These are phyloP conservation scores for Cataglyphis hispanica DNA, from an alignment of 1,140 invertebrate species.

Conservation along the genomic window DNA sequence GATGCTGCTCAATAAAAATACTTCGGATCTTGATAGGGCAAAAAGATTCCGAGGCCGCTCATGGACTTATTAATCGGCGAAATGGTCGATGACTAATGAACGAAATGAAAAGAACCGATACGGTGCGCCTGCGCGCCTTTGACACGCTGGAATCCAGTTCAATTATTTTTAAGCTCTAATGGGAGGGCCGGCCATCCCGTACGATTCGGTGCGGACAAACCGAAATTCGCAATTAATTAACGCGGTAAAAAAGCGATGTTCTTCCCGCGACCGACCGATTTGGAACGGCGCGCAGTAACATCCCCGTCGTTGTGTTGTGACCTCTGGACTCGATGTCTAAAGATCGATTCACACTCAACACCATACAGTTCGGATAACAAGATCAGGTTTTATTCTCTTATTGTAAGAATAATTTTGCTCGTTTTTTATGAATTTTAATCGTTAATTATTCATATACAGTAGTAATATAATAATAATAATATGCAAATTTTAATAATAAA, in stretches of 20 bases:
- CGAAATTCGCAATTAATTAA: slow-evolving; percentile 69
- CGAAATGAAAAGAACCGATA: slow-evolving; percentile 52
- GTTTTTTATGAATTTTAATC: not conserved
- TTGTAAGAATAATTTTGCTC: not conserved
- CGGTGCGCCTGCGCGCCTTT: slow-evolving; percentile 24
- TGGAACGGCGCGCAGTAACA: slow-evolving; percentile 52
- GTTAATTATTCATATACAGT: not conserved
- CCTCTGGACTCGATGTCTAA: slow-evolving; percentile 47
- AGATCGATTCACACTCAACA: slow-evolving; percentile 9
- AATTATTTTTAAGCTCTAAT: slow-evolving; percentile 73
- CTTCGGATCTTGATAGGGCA: not conserved
- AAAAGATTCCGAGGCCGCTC: slow-evolving; percentile 8
- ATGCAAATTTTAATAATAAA: not conserved
- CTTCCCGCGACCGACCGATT: slow-evolving; percentile 1
- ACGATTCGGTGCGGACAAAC: slow-evolving; percentile 11
- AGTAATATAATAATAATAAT: not conserved
- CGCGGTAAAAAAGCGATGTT: slow-evolving; percentile 60
- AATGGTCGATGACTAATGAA: slow-evolving; percentile 45
- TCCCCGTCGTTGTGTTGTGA: slow-evolving; percentile 23
- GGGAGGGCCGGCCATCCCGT: slow-evolving; percentile 6
- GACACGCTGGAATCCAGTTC: slow-evolving; percentile 74
- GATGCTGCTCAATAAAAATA: not conserved
- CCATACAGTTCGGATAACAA: not conserved
- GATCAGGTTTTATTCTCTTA: not conserved
- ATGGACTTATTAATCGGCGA: slow-evolving; percentile 1